These are phyloP conservation scores for Pyxicephalus adspersus DNA, from an alignment of 2,113 vertebrate genomes.

Conservation along the genomic window DNA sequence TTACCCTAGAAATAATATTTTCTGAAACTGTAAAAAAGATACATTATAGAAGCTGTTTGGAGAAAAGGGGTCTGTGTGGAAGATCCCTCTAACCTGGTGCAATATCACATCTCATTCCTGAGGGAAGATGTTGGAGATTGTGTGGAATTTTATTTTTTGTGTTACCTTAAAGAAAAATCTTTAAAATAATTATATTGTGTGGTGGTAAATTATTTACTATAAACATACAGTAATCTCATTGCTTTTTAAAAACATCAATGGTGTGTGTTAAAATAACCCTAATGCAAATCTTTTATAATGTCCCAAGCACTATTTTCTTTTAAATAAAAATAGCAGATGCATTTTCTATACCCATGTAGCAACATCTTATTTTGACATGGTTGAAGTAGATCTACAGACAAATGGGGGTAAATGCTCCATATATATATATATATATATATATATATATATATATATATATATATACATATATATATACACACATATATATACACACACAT, in stretches of 20 bases:
- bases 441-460: no score
- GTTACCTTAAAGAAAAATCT: constrained; percentile 30
- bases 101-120: constrained; percentile 30
- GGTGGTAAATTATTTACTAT: constrained; percentile 10
- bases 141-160: constrained; percentile 46
- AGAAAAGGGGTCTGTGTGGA: background rate
- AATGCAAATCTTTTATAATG: background rate
- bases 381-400: no score
- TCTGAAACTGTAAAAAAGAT: background rate
- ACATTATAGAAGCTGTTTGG: constrained; percentile 25
- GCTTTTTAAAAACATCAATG: background rate
- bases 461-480: no score
- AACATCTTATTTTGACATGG: no score
- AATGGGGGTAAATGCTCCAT: no score
- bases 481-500: no score
- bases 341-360: no score
- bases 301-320: background rate
- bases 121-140: constrained; percentile 17
- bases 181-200: background rate
- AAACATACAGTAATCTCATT: background rate
- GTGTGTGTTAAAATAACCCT: no score
- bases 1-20: background rate
- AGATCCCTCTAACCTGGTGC: constrained; percentile 18
- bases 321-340: background rate
- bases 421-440: no score